Evolutionary conservation across 2,888 invertebrate species (phyloP).

Genomic region (Andrena praecox): DNA sequence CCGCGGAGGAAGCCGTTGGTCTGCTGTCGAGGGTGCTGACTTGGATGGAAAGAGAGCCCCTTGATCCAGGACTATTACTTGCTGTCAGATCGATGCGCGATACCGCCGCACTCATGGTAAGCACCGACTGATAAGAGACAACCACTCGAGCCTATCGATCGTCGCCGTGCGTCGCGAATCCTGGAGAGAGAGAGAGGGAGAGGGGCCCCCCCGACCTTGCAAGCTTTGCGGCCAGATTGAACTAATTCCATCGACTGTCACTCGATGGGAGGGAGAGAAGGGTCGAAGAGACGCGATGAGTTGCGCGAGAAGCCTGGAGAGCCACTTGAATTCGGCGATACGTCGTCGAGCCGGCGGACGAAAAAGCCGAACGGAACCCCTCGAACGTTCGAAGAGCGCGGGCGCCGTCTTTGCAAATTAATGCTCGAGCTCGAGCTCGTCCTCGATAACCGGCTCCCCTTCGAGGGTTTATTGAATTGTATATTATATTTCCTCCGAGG

Average conservation of each 20-base stretch:
- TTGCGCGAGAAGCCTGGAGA: constrained; percentile 57
- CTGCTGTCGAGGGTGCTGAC: constrained; percentile 84
- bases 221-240: constrained; percentile 65
- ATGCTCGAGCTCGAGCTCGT: constrained; percentile 72
- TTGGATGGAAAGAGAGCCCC: constrained; percentile 86
- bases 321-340: constrained; percentile 72
- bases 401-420: constrained; percentile 72
- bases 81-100: constrained; percentile 83
- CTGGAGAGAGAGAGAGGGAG: constrained; percentile 16
- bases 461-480: constrained; percentile 65
- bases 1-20: constrained; percentile 83
- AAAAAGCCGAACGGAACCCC: constrained; percentile 69
- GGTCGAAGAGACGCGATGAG: constrained; percentile 44
- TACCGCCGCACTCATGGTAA: constrained; percentile 82
- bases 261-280: constrained; percentile 41
- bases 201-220: constrained; percentile 52
- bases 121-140: constrained; percentile 71
- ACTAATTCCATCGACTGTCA: constrained; percentile 70
- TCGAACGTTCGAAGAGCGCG: constrained; percentile 60
- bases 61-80: constrained; percentile 84
- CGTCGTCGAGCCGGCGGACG: constrained; percentile 67
- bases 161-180: constrained; percentile 16
- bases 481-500: constrained; percentile 61
- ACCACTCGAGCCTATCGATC: constrained; percentile 64
- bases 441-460: constrained; percentile 66